Evolutionary conservation across 2,888 invertebrate genomes (phyloP), one percentile per base, ranked within the genome.

Genomic region (Parnassius glacialis): DNA sequence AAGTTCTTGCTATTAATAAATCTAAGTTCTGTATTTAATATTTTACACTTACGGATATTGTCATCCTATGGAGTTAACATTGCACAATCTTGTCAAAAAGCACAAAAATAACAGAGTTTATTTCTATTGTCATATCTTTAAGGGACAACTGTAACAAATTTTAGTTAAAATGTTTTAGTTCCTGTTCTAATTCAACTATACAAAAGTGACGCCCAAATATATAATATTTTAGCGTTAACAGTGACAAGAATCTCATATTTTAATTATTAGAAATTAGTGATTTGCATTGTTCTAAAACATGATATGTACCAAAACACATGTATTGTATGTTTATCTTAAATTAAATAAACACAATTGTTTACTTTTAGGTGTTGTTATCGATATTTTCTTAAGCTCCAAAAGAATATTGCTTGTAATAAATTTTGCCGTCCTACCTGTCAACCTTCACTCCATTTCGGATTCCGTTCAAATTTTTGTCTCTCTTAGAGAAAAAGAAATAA

Each of bases 391-490:
- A 47, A 47, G n/a, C 11, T n/a, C 47, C 43, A 43, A 11, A 45
- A 45, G 20, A 51, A 48, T 43, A 42, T 59, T 56, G 52, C 51
- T 51, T 16, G 43, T 56, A 25, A 45, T 43, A 57, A 62, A 53
- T 13, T 58, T 59, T 63, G 63, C 63, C 63, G 63, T 63, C 63
- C 63, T 59, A 48, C 34, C 13, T 56, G 63, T 63, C 63, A 59
- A 59, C 59, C 52, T 55, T 55, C 48, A 54, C 42, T 52, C 42
- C 52, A 59, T 63, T 52, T 63, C 44, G 13, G 20, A 63, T 13
- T 63, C 63, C 63, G 63, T 63, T 59, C 62, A 58, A 34, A 34
- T 63, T 63, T 58, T 59, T 57, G 48, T 63, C 56, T 63, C 59
- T 63, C 43, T 43, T 56, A 63, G 63, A 58, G 62, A 59, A 56